A percentile compares a stretch with the other conserved stretches of the same genome.
These are phyloP conservation scores for Marmota monax DNA, from an alignment of 2,113 vertebrate species.

Conservation along the genomic window DNA sequence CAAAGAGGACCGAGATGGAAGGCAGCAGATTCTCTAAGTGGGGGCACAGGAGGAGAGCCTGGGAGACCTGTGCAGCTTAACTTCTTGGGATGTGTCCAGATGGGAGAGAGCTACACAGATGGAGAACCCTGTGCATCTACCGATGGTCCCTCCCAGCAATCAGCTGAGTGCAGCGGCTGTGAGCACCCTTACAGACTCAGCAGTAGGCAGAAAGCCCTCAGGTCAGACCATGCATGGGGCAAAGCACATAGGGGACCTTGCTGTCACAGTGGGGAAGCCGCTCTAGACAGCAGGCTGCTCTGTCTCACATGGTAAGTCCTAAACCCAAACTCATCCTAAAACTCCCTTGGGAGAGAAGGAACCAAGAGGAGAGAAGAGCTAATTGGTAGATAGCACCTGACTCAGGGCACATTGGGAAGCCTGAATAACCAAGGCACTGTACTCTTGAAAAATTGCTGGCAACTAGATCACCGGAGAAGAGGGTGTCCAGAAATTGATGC, in stretches of 20 bases:
- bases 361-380: background rate
- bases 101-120: accelerated
- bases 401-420: background rate
- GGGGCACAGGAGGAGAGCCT: background rate
- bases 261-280: background rate
- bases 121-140: background rate
- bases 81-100: background rate
- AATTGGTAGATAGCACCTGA: background rate
- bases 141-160: background rate
- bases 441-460: background rate
- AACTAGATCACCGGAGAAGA: background rate
- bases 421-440: background rate
- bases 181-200: background rate
- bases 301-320: background rate
- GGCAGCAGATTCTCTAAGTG: too few relatives aligned
- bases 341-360: background rate
- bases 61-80: background rate
- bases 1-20: too few relatives aligned
- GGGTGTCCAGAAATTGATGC: background rate
- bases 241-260: too few relatives aligned
- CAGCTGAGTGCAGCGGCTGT: background rate
- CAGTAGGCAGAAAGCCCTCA: background rate
- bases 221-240: too few relatives aligned
- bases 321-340: background rate
- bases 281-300: background rate